Conservation (phyloP, 1,140 invertebrate species). For the Tenebrio molitor region DNA sequence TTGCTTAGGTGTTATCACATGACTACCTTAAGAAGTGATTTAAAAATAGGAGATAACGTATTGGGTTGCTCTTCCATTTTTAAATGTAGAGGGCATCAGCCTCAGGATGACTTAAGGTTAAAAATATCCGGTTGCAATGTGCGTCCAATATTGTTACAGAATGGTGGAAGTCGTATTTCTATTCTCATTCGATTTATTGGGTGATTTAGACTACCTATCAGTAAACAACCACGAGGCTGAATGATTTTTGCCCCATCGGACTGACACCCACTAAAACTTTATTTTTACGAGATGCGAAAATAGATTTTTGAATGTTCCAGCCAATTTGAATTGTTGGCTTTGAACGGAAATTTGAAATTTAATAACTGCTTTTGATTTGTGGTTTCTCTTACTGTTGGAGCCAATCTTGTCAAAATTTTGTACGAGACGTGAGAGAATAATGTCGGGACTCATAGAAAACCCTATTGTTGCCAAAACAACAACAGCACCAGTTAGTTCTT, state of each 20-base stretch:
- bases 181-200: slow-evolving; percentile 49
- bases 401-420: too few species aligned
- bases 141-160: slow-evolving; percentile 49
- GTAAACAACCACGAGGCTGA: slow-evolving; percentile 20
- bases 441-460: not conserved
- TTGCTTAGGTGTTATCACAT: slow-evolving; percentile 15
- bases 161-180: slow-evolving; percentile 48
- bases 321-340: too few species aligned
- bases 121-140: slow-evolving; percentile 50
- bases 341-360: too few species aligned
- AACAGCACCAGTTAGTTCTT: not conserved
- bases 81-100: slow-evolving; percentile 51
- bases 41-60: slow-evolving; percentile 37
- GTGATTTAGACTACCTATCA: slow-evolving; percentile 17
- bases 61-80: slow-evolving; percentile 45
- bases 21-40: slow-evolving; percentile 28
- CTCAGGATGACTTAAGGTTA: slow-evolving; percentile 46
- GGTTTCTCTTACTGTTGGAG: too few species aligned
- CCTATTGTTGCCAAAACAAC: slow-evolving; percentile 2
- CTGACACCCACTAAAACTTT: slow-evolving; percentile 17
- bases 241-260: slow-evolving; percentile 5
- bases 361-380: too few species aligned
- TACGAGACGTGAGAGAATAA: too few species aligned
- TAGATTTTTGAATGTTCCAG: not conserved
- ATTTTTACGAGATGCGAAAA: not conserved